A percentile compares a stretch with the other conserved stretches of the same genome.
Conservation (phyloP, 2,113 vertebrate genomes). For the Gymnarchus niloticus region DNA sequence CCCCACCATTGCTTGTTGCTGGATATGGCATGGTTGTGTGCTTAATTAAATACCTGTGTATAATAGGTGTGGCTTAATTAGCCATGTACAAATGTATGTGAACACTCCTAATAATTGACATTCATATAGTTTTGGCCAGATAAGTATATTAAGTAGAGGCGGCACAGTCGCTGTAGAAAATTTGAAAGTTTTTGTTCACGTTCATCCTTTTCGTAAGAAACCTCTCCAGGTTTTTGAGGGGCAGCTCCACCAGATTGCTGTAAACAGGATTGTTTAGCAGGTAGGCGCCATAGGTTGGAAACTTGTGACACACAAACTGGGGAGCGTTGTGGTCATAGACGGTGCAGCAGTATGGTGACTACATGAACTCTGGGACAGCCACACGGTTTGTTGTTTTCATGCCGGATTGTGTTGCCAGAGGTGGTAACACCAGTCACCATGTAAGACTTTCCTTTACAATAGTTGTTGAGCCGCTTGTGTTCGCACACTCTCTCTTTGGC, state of each 20-base stretch:
- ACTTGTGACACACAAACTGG: conserved; percentile 58
- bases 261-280: conserved; percentile 54
- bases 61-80: no score
- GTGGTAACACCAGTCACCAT: conserved; percentile 55
- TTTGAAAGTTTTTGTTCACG: conserved; percentile 62
- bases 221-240: conserved; percentile 56
- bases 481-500: conserved; percentile 56
- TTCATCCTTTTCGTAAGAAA: conserved; percentile 58
- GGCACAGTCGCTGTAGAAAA: conserved; percentile 61
- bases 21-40: no score
- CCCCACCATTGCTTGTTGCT: no score
- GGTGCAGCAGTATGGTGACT: conserved; percentile 58
- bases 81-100: no score
- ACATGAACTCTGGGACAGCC: conserved; percentile 56
- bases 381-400: conserved; percentile 53
- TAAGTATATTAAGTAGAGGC: conserved; percentile 45
- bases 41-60: no score
- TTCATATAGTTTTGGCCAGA: no score
- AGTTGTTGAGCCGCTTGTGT: conserved; percentile 61
- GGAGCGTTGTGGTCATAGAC: conserved; percentile 59
- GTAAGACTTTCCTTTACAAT: conserved; percentile 52
- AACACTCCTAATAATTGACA: no score
- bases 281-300: conserved; percentile 54
- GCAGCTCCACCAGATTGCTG: conserved; percentile 57
- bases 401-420: conserved; percentile 55